These are phyloP conservation scores for Lymantria dispar DNA, from an alignment of 2,888 invertebrate genomes.

Conservation along the genomic window DNA sequence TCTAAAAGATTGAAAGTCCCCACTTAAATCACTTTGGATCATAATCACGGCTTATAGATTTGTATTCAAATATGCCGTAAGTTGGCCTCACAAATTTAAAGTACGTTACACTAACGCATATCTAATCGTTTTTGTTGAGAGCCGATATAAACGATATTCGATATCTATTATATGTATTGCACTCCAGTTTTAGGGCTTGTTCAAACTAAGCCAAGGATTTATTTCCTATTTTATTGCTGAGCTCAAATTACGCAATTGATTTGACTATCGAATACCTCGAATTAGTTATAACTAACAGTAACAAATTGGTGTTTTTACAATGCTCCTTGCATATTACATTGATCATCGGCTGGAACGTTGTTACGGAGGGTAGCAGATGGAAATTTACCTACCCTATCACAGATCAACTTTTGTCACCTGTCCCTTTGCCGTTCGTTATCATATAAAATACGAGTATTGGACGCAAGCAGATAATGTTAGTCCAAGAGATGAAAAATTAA, in stretches of 20 bases:
- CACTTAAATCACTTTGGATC: neutral
- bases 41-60: slow-evolving; percentile 1
- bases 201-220: neutral
- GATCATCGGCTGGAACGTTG: no score
- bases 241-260: neutral
- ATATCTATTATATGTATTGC: neutral
- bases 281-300: no score
- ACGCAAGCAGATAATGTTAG: no score
- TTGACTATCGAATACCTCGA: neutral
- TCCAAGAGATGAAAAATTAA: no score
- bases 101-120: neutral
- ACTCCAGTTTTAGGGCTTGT: neutral
- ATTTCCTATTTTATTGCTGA: neutral
- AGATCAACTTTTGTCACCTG: no score
- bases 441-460: no score
- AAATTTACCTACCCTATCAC: no score
- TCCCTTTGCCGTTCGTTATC: no score
- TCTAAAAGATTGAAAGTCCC: neutral
- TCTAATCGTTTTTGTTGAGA: slow-evolving; percentile 13
- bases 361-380: no score
- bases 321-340: no score
- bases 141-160: slow-evolving; percentile 11
- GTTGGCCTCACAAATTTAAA: neutral
- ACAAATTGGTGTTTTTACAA: no score
- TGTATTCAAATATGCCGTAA: slow-evolving; percentile 3